Percentiles rank a stretch among this genome's conserved stretches.
Evolutionary conservation across 2,797 vertebrate species (phyloP).

Genomic region (Sparus aurata): DNA sequence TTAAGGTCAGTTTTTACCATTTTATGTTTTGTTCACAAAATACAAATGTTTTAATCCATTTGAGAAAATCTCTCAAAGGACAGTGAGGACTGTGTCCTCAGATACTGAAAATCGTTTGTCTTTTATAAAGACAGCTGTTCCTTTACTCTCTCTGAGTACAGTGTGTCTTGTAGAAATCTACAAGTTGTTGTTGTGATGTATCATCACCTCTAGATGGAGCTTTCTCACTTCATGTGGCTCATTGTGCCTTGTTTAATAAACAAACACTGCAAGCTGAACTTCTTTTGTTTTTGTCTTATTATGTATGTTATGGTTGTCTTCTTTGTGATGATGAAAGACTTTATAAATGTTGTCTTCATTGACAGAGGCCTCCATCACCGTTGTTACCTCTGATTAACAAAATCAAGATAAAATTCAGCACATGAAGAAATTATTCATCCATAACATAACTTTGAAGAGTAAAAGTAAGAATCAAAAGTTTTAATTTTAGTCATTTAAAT

Average conservation of each 20-base stretch:
- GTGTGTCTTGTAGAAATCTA: slow-evolving; percentile 36
- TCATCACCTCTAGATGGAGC: slow-evolving; percentile 40
- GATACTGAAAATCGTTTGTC: slow-evolving; percentile 15
- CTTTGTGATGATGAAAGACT: background rate
- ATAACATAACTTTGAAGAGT: too few species aligned
- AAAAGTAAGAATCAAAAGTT: background rate
- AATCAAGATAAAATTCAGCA: background rate
- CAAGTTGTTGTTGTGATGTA: slow-evolving; percentile 47
- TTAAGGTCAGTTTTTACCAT: background rate
- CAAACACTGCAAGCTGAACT: background rate
- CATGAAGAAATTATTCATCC: background rate
- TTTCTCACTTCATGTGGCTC: background rate
- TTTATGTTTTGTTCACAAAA: background rate
- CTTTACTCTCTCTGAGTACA: slow-evolving; percentile 38
- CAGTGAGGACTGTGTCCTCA: slow-evolving; percentile 17
- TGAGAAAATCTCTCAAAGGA: too few species aligned
- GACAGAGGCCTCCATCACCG: background rate
- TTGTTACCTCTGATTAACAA: background rate
- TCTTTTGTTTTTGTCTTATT: background rate
- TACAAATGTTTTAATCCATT: background rate
- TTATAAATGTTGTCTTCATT: background rate
- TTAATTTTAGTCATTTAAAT: too few species aligned
- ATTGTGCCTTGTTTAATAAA: slow-evolving; percentile 12
- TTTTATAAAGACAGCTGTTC: slow-evolving; percentile 40
- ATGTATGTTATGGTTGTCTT: background rate